Base-by-base conservation (phyloP, 2,888 invertebrate species). In the Ennomos quercinarius region DNA sequence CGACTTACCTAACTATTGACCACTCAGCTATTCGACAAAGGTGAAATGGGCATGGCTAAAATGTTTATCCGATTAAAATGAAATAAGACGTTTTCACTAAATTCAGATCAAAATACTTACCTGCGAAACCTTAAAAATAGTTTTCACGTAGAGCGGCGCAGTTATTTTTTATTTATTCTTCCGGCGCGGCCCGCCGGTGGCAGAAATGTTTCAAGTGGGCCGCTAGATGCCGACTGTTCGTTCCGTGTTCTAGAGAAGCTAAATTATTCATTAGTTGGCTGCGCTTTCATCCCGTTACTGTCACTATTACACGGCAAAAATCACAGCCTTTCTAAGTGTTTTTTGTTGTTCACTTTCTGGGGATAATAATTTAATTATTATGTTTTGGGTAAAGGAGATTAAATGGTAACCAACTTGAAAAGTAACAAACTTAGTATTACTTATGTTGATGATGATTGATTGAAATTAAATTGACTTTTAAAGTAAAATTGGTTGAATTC, bases 251-350 rank as follows among this genome's bases (percentile, higher is more conserved):
- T 64, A 62, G 57, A 67, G 68, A 68, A 62, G 68, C 64, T 74
- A 73, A 77, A 76, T 77, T 72, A 79, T 78, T 77, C 74, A 77
- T 75, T 68, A 73, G 70, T 64, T 55, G 49, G 61, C 59, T 55
- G 60, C 63, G 61, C 61, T 69, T 70, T 70, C 70, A 57, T 66
- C 66, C 59, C 59, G 57, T 57, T 63, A 60, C 66, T 53, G 56
- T 66, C 53, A 62, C 59, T 57, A 50, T 57, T 53, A 44, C 38
- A 55, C 61, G 43, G 48, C 51, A 50, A 59, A 61, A 62, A 58
- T 63, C 49, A 38, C 45, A 46, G 38, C 46, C 12, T 50, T 57
- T 63, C 57, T 44, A 53, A 47, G 57, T 44, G 8, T 40, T 13
- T 41, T 48, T 41, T 4, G 2, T 27, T 6, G 27, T 6, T 6